phyloP scores from a whole-genome alignment of 2,113 vertebrate species.

The Actinemys pallida region DNA sequence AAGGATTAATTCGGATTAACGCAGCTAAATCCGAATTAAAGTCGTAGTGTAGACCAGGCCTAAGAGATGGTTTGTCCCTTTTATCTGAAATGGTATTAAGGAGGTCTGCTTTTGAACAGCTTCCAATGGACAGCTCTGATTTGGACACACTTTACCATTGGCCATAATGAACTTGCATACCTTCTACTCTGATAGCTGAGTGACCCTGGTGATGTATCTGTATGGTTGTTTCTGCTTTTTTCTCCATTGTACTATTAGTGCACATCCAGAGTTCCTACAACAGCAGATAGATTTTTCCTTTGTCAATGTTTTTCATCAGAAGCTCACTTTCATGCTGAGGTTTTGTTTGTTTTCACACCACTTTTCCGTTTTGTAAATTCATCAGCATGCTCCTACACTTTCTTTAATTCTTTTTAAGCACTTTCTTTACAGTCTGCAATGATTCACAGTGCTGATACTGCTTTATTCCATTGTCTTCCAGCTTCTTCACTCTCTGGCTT shows the following conservation, averaged over 20 bases:
- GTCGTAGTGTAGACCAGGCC: no score
- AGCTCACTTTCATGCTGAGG: slow-evolving; percentile 37
- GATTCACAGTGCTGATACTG: slow-evolving; percentile 53
- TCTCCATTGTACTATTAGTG: slow-evolving; percentile 65
- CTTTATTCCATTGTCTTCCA: slow-evolving; percentile 57
- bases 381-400: neutral
- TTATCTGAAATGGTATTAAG: slow-evolving; percentile 71
- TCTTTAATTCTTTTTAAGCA: slow-evolving; percentile 63
- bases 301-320: slow-evolving; percentile 63
- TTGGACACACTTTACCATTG: slow-evolving; percentile 69
- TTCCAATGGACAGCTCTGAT: slow-evolving; percentile 67
- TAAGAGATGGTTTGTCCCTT: slow-evolving; percentile 66
- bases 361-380: slow-evolving; percentile 55
- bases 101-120: slow-evolving; percentile 71
- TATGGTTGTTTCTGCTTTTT: slow-evolving; percentile 60
- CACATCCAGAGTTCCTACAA: slow-evolving; percentile 70
- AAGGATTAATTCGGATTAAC: no score
- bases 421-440: slow-evolving; percentile 41
- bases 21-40: no score
- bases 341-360: slow-evolving; percentile 64
- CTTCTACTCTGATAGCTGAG: neutral
- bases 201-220: slow-evolving; percentile 40
- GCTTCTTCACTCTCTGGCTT: slow-evolving; percentile 31
- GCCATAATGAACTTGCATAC: neutral
- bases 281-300: slow-evolving; percentile 69